phyloP scores from a whole-genome alignment of 2,888 invertebrate species.

The Monoplex corrugatus region DNA sequence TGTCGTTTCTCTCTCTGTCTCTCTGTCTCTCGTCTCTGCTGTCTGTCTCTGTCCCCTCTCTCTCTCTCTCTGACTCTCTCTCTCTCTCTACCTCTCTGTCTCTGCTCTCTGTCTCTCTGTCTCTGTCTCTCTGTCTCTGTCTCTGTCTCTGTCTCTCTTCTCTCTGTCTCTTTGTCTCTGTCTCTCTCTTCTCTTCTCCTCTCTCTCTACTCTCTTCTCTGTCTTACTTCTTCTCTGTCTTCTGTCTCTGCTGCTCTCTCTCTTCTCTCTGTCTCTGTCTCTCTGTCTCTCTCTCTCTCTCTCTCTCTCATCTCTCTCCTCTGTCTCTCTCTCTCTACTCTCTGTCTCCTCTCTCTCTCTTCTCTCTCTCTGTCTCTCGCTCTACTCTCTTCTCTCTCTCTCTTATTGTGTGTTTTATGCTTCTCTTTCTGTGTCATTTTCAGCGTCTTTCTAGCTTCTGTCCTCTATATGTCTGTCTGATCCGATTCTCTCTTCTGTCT shows the following conservation, averaged over 20 bases:
- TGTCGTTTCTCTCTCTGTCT: background rate
- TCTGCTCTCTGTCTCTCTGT: slow-evolving; percentile 10
- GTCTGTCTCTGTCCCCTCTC: background rate
- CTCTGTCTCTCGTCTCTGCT: slow-evolving; percentile 8
- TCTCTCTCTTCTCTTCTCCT: background rate
- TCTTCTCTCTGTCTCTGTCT: background rate
- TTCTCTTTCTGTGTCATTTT: no score
- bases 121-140: background rate
- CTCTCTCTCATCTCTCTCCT: background rate
- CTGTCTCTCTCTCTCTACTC: no score
- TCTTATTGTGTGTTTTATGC: no score
- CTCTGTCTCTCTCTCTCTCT: background rate
- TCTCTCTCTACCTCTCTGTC: background rate
- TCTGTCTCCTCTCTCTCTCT: no score
- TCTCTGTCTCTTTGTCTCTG: background rate
- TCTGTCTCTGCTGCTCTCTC: background rate
- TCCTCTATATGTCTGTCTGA: no score
- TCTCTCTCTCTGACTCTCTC: background rate
- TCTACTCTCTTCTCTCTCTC: no score
- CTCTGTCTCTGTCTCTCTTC: background rate
- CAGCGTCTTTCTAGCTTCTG: no score
- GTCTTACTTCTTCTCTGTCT: no score
- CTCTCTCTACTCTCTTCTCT: background rate
- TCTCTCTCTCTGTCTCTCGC: no score
- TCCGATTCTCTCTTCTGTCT: no score